A percentile compares a stretch with the other conserved stretches of the same genome.
These are phyloP conservation scores for Knipowitschia caucasica DNA, from an alignment of 2,797 vertebrate genomes.

Conservation along the genomic window DNA sequence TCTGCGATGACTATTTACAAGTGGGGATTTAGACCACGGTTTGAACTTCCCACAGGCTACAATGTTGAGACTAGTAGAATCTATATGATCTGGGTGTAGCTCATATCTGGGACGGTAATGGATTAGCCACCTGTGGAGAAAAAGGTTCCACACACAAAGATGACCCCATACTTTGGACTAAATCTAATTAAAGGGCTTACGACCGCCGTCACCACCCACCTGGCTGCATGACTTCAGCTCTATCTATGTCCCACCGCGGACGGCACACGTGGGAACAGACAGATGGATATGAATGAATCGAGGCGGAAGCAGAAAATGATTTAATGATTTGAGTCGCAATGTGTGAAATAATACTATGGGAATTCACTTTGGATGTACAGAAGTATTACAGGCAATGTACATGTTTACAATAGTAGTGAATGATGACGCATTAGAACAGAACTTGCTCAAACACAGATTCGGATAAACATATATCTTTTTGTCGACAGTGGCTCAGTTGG, in stretches of 20 bases:
- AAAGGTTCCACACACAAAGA: conserved; percentile 29
- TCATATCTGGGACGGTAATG: conserved; percentile 52
- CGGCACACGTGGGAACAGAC: no score
- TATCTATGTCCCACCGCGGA: conserved; percentile 26
- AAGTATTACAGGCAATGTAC: no score
- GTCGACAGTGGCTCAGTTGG: no score
- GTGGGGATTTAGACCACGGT: conserved; percentile 33
- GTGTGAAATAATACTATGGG: no score
- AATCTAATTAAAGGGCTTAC: conserved; percentile 63
- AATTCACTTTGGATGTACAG: no score
- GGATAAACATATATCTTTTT: no score
- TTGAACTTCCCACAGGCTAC: conserved; percentile 37
- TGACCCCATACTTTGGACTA: conserved; percentile 46
- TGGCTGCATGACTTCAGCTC: conserved; percentile 60
- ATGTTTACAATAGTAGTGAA: no score
- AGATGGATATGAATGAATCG: conserved; percentile 8
- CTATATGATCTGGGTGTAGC: conserved; percentile 52
- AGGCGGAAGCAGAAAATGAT: no score
- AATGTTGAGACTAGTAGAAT: conserved; percentile 58
- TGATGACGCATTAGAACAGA: no score
- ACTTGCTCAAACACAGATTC: no score
- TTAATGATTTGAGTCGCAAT: no score
- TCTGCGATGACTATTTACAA: conserved; percentile 31
- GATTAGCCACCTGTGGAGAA: conserved; percentile 71
- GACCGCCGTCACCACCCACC: conserved; percentile 48